Conservation (phyloP, 2,888 invertebrate species). For the Chirona hameri region DNA sequence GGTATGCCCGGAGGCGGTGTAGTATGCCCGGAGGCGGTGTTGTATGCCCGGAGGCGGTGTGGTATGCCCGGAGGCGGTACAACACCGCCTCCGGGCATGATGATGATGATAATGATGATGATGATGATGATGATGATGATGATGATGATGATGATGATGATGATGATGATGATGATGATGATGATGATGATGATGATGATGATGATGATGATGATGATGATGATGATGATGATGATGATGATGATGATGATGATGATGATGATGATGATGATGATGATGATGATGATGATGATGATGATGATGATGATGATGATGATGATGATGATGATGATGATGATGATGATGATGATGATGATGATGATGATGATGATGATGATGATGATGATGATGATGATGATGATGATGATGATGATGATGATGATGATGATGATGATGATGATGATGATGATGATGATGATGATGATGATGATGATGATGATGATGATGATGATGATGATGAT, state of each 20-base stretch:
- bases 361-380: constrained; percentile 1
- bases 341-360: constrained; percentile 5
- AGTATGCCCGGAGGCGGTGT: no score
- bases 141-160: background rate
- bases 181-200: constrained; percentile 25
- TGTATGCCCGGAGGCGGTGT: no score
- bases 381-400: background rate
- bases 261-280: background rate
- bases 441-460: no score
- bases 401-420: background rate
- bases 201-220: constrained; percentile 25
- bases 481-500: no score
- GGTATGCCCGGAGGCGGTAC: no score
- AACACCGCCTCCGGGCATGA: no score
- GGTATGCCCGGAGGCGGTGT: no score
- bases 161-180: constrained; percentile 13
- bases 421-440: background rate
- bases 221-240: constrained; percentile 6
- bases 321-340: background rate
- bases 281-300: background rate
- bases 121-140: background rate
- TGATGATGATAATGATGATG: background rate
- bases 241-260: background rate
- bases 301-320: constrained; percentile 1
- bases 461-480: no score